phyloP scores from a whole-genome alignment of 2,888 invertebrate genomes.

The Tetragonisca angustula region DNA sequence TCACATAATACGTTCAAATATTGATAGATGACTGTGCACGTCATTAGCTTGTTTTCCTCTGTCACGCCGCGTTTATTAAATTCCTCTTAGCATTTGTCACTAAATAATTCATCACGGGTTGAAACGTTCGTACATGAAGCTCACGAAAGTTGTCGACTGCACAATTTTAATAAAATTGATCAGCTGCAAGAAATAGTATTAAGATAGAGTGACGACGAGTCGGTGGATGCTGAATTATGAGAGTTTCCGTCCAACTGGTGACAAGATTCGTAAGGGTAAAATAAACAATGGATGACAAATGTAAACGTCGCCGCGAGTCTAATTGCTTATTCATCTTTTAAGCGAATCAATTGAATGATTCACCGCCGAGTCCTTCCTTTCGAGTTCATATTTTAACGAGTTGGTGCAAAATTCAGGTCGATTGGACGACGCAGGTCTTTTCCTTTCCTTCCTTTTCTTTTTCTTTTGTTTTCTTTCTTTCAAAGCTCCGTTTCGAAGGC shows the following conservation, averaged over 20 bases:
- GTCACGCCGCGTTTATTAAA: conserved; percentile 12
- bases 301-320: neutral
- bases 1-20: no score
- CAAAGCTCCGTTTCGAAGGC: neutral
- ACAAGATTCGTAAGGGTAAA: neutral
- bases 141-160: no score
- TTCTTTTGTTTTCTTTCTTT: neutral
- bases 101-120: no score
- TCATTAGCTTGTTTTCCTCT: no score
- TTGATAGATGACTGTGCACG: no score
- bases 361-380: conserved; percentile 1
- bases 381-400: conserved; percentile 9
- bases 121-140: no score
- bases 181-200: neutral
- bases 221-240: neutral
- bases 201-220: neutral
- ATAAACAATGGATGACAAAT: conserved; percentile 17
- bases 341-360: conserved; percentile 44
- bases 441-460: no score
- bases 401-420: neutral
- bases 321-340: conserved; percentile 50
- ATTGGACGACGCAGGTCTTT: neutral
- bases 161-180: neutral
- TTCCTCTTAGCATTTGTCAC: no score
- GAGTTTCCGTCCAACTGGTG: neutral